Base-by-base conservation (phyloP, 2,888 invertebrate species). In the Elysia crispata region DNA sequence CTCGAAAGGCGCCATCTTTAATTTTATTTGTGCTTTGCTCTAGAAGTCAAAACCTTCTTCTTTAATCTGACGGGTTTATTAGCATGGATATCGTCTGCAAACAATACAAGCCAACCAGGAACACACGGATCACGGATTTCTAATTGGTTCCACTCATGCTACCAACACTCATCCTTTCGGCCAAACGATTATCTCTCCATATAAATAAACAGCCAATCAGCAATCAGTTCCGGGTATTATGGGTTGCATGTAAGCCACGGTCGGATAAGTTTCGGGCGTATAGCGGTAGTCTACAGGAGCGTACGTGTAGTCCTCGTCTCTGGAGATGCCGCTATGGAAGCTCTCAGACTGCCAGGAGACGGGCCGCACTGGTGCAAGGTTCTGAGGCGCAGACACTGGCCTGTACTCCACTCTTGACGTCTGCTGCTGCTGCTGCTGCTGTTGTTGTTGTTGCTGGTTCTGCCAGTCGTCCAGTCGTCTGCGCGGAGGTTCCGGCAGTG, bases 151-250 rank as follows among this genome's bases (percentile, higher is more conserved):
- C 60, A 60, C 3, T 23, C 60, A 23, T 20, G 3, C 5, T 23
- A 20, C 23, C 60, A 60, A 23, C 6, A 23, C 23, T 60, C 60
- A 60, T 60, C 23, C 60, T 23, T 20, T 60, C 60, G 20, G 15
- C 15, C 60, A 41, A 3, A 6, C 41, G 41, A 41, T 41, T 11
- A n/a, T 41, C 41, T 11, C 11, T 41, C 41, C 41, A 41, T 41
- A 41, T 41, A 41, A 3, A 41, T 41, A 11, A 25, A 60, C n/a
- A 41, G 41, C 41, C 41, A 41, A 74, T 80, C 76, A 80, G 72
- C 76, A 76, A 25, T 80, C 80, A 18, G 80, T 80, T 23, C 80
- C 80, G 6, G 80, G 80, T 30, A 80, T 80, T 3, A 80, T 80
- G 5, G 80, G 80, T 33, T 80, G 80, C 57, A 25, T 72, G 66